phyloP scores from a whole-genome alignment of 1,140 invertebrate species.

The Drosophila ambigua region DNA sequence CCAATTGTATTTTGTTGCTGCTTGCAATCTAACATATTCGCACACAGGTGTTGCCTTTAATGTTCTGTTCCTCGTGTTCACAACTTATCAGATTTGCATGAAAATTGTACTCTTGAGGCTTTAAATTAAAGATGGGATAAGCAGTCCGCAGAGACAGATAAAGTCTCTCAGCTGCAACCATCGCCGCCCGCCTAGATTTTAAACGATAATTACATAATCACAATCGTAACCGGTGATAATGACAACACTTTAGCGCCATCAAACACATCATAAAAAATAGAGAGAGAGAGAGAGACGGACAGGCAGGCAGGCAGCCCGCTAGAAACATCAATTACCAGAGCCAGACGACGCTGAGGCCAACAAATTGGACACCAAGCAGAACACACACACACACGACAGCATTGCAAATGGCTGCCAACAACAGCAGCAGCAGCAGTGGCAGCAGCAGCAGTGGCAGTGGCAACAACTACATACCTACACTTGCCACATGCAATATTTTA shows the following conservation, averaged over 20 bases:
- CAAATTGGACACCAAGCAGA: constrained; percentile 27
- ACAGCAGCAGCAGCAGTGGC: neutral
- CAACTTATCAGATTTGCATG: neutral
- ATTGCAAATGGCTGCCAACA: constrained; percentile 29
- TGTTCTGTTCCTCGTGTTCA: neutral
- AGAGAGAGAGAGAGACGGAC: constrained; percentile 10
- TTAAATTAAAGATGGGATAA: neutral
- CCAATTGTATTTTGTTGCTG: neutral
- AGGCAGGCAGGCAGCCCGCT: constrained; percentile 12
- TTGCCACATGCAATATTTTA: constrained; percentile 65
- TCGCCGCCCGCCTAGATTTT: constrained; percentile 1
- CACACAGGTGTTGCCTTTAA: neutral
- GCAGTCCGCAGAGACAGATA: neutral
- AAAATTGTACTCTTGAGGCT: neutral
- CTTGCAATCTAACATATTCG: neutral
- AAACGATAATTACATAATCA: constrained; percentile 63
- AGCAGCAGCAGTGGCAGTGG: neutral
- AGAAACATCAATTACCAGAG: constrained; percentile 59
- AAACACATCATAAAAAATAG: constrained; percentile 62
- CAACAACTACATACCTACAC: neutral
- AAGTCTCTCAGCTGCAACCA: constrained; percentile 22
- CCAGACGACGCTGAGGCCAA: constrained; percentile 36
- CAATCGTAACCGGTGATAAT: constrained; percentile 68
- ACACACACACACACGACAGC: constrained; percentile 13
- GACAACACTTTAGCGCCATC: constrained; percentile 68